These are phyloP conservation scores for Austrofundulus limnaeus DNA, from an alignment of 2,113 vertebrate species.

Conservation along the genomic window DNA sequence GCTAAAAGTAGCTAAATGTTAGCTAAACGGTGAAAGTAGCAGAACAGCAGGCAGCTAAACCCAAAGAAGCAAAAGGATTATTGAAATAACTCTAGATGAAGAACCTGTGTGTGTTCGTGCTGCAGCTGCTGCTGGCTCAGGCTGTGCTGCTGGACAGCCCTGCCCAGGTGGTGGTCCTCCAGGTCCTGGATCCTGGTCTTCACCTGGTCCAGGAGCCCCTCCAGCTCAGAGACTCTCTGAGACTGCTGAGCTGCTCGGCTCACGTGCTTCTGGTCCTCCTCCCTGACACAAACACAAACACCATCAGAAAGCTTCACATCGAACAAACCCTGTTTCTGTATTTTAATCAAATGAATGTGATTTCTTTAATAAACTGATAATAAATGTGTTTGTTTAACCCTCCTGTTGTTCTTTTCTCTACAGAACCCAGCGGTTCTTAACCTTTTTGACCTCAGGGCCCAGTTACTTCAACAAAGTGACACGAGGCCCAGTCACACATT, in stretches of 20 bases:
- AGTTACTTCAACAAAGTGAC: too few species aligned
- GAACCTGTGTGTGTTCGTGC: constrained; percentile 78
- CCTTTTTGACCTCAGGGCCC: too few species aligned
- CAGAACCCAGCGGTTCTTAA: too few species aligned
- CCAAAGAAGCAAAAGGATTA: not conserved
- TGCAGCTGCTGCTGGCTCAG: constrained; percentile 79
- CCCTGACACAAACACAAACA: constrained; percentile 61
- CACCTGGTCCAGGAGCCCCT: constrained; percentile 81
- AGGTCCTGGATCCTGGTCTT: constrained; percentile 85
- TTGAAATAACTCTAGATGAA: too few species aligned
- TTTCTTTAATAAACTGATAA: too few species aligned
- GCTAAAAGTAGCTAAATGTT: not conserved
- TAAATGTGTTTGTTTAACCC: too few species aligned
- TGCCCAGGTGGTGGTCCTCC: constrained; percentile 84
- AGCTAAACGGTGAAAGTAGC: too few species aligned
- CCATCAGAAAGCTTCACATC: not conserved
- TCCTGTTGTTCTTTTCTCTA: too few species aligned
- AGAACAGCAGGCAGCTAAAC: not conserved
- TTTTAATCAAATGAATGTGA: too few species aligned
- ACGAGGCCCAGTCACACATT: too few species aligned
- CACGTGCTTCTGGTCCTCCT: constrained; percentile 79
- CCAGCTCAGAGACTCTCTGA: constrained; percentile 81
- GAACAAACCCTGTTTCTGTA: too few species aligned
- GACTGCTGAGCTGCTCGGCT: constrained; percentile 74
- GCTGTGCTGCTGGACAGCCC: constrained; percentile 79